Evolutionary conservation across 1,140 invertebrate genomes (phyloP).

Genomic region (Drusus annulatus): DNA sequence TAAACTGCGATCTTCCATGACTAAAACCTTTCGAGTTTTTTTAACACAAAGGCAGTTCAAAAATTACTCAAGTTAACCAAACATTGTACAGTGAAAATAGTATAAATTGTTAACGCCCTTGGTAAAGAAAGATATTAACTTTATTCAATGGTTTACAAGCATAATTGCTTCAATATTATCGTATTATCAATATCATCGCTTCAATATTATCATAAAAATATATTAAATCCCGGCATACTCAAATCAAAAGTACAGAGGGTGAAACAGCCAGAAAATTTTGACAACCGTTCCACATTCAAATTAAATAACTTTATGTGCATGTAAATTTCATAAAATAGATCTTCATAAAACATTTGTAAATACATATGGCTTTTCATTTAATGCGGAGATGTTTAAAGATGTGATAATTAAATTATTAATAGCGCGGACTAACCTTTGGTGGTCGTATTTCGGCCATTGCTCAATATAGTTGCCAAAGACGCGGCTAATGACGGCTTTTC

Average conservation of each 20-base stretch:
- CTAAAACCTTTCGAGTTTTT: not conserved
- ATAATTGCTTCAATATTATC: too few relatives aligned
- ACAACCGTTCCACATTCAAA: too few relatives aligned
- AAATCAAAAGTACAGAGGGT: not conserved
- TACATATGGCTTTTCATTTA: not conserved
- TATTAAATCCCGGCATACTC: too few relatives aligned
- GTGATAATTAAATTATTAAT: not conserved
- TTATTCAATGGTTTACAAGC: not conserved
- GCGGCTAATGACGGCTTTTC: constrained; percentile 98
- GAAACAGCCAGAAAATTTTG: not conserved
- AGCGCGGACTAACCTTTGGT: constrained; percentile 80
- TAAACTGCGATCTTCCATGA: too few relatives aligned
- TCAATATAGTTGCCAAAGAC: constrained; percentile 95
- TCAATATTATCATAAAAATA: too few relatives aligned
- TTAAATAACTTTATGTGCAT: too few relatives aligned
- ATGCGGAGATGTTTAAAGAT: not conserved
- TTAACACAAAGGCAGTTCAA: not conserved
- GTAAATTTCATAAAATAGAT: too few relatives aligned
- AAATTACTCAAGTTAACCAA: too few relatives aligned
- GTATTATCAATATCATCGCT: too few relatives aligned
- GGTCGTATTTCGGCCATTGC: constrained; percentile 85
- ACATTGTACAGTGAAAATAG: not conserved
- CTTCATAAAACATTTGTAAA: too few relatives aligned
- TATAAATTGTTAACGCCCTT: not conserved
- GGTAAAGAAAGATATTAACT: not conserved